Conservation (phyloP, 2,113 vertebrate genomes). For the Trematomus loennbergii region DNA sequence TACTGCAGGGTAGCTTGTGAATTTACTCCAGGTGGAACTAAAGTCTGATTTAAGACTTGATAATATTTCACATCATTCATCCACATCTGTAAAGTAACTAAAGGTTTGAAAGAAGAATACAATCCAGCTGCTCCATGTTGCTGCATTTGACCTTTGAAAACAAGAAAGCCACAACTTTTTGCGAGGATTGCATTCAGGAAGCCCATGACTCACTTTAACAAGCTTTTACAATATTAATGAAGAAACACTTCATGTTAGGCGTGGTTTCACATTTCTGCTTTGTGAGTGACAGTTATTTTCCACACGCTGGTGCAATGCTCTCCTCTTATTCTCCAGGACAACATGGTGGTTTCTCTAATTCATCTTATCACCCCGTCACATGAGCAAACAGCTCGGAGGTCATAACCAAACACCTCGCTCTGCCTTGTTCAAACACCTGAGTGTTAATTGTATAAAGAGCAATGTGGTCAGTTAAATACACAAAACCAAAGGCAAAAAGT, state of each 20-base stretch:
- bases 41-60: no score
- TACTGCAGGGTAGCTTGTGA: no score
- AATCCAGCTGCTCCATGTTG: neutral
- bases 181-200: neutral
- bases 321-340: neutral
- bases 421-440: neutral
- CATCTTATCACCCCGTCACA: slow-evolving; percentile 19
- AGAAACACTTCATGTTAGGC: neutral
- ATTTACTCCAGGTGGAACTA: no score
- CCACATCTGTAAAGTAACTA: no score
- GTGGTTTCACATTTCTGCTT: neutral
- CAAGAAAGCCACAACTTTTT: neutral
- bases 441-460: neutral
- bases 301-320: neutral
- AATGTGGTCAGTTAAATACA: neutral
- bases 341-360: neutral
- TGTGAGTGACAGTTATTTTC: neutral
- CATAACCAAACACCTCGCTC: neutral
- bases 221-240: neutral
- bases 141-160: neutral
- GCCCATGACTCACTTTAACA: neutral
- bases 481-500: neutral
- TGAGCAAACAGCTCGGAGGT: slow-evolving; percentile 26
- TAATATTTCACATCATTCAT: no score
- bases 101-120: no score